Base-by-base conservation (phyloP, 2,888 invertebrate genomes). In the Athrips mouffetella region DNA sequence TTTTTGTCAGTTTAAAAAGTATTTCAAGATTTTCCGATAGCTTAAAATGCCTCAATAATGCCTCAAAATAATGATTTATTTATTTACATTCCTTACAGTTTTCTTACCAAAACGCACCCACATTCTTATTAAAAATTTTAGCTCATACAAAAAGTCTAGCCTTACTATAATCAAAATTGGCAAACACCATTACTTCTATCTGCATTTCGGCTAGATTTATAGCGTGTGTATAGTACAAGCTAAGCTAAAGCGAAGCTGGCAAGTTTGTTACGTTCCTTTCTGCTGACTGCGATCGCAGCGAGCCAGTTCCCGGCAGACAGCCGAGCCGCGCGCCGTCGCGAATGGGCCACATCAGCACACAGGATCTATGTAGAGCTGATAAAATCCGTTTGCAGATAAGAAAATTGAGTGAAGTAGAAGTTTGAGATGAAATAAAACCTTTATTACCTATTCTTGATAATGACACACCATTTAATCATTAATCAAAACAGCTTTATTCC, bases 211-310 rank as follows among this genome's bases (percentile, higher is more conserved):
- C 18, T 8, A 8, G 8, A 35, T 35, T 35, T 35, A 35, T 16
- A 18, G 39, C 54, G 27, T 8, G 27, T 30, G 47, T 30, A 55
- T 58, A 59, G 53, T 60, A 59, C 58, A 52, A 62, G 60, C 59
- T 59, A 57, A 59, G 61, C 62, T 56, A 59, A 58, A 60, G 65
- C 65, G 59, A 62, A 57, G 63, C 61, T 62, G 58, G 59, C 60
- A 54, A 68, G 70, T 65, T 70, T 73, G 70, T 74, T 77, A 76
- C 80, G 77, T 81, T 84, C 79, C 82, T 83, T 87, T 84, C 83
- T 82, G 87, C 87, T 86, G 87, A 86, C 76, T 82, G 70, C 70
- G 79, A 76, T 73, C 76, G 75, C 73, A 29, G 29, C n/a, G n/a
- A n/a, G n/a, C n/a, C n/a, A n/a, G n/a, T n/a, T n/a, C 29, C 42